A percentile compares a stretch with the other conserved stretches of the same genome.
phyloP scores from a whole-genome alignment of 2,113 vertebrate species.

The Urocolius indicus region DNA sequence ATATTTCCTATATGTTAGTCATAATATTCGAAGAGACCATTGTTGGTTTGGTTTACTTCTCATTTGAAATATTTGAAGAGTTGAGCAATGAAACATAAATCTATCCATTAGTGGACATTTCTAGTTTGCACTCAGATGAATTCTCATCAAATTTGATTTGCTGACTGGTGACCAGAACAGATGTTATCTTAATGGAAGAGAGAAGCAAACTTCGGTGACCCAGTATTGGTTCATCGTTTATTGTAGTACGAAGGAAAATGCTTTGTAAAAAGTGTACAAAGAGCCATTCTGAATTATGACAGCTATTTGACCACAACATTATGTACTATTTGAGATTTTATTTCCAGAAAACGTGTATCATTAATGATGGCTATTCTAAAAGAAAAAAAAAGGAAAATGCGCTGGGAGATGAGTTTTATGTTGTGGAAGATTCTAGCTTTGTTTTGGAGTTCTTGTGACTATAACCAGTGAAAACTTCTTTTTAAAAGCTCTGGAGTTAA shows the following conservation, averaged over 20 bases:
- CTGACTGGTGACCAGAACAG: conserved; percentile 73
- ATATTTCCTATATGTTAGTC: not conserved
- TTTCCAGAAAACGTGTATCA: not conserved
- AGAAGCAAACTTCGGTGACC: conserved; percentile 55
- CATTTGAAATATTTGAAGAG: conserved; percentile 47
- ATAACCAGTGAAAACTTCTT: not conserved
- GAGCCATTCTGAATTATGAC: not conserved
- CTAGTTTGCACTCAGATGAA: conserved; percentile 65
- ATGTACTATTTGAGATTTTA: not conserved
- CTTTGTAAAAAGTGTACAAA: not conserved
- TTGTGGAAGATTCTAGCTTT: not conserved
- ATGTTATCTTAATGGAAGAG: conserved; percentile 74
- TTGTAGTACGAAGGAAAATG: not conserved
- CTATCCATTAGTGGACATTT: conserved; percentile 65
- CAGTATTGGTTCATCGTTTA: conserved; percentile 4
- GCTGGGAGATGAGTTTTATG: not conserved
- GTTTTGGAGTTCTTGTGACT: not conserved
- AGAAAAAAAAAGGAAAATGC: not conserved
- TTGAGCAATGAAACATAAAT: conserved; percentile 40
- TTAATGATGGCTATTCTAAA: not conserved
- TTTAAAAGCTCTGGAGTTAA: not conserved
- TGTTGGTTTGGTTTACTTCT: conserved; percentile 42
- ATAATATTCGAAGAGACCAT: not conserved
- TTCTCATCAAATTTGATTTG: conserved; percentile 75
- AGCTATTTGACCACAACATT: not conserved